Evolutionary conservation across 2,888 invertebrate genomes (phyloP), one percentile per base, ranked within the genome.

Genomic region (Phymatocera aterrima): DNA sequence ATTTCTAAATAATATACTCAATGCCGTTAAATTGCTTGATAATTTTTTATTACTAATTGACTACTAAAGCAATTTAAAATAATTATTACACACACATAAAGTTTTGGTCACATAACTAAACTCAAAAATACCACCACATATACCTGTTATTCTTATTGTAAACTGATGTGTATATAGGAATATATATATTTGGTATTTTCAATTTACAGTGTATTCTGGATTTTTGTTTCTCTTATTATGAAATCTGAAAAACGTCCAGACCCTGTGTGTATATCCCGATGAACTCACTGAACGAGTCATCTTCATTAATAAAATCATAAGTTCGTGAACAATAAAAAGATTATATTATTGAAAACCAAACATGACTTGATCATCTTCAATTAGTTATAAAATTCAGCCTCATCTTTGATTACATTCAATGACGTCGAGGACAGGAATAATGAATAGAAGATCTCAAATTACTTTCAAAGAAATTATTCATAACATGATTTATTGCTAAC

Each of bases 171-270:
- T 57, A 57, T 51, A 51, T 68, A 24, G 43, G 24, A 28, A 57
- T 51, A 51, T 51, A 51, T 57, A 68, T 68, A 28, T 68, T 43
- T 40, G 40, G 68, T 43, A 68, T 68, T 46, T 46, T 68, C 46
- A 68, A 31, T 68, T 43, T 2, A 12, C 43, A 28, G 43, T 24
- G 40, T 68, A 68, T 28, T 43, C 68, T 28, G 68, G 24, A 68
- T 8, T 64, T 37, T 51, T 51, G 46, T 68, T 68, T n/a, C n/a
- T n/a, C n/a, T n/a, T n/a, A n/a, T n/a, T n/a, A n/a, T n/a, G n/a
- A 46, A 60, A 34, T 21, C 31, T 28, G 10, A 40, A 43, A n/a
- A 46, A 46, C 24, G 40, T 68, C 65, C 61, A 64, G 61, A 64
- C n/a, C 61, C 61, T 64, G 46, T 70, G 40, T 31, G 31, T 46